Base-by-base conservation (phyloP, 2,113 vertebrate genomes). In the Pyxicephalus adspersus region DNA sequence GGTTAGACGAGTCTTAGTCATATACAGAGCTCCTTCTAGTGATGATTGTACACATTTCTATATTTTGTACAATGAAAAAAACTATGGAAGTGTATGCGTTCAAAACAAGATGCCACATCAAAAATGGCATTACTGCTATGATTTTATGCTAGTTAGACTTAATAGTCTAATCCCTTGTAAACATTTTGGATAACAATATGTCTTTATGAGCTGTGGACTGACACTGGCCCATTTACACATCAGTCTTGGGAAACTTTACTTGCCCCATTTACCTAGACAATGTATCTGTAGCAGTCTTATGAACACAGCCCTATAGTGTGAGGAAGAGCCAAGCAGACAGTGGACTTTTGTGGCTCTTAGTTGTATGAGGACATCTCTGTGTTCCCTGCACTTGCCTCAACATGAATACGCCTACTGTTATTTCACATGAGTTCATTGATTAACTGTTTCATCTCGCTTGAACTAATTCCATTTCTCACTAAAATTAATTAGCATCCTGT, bases 361-460 rank as follows among this genome's bases (percentile, higher is more conserved):
- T 25, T 54, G 19, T 64, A 19, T 64, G 63, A 81, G 68, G 79
- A 81, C 58, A 55, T 20, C 25, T 81, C 50, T 64, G 26, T 64
- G 78, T 73, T 73, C 77, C 68, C 68, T 57, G 60, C 79, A 64
- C 54, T 79, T 45, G 50, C 28, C 64, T 70, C 54, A 66, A 80
- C 78, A 80, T 80, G 78, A 81, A 81, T 81, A 73, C 58, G 22
- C 28, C 68, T 55, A 57, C 54, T 81, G 79, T 81, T 73, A 64
- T 23, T 81, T 81, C 60, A 81, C 68, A 81, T 81, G 79, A 81
- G 22, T 81, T 52, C 79, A 81, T 81, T 72, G 68, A 81, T 81
- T 81, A 81, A 81, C 79, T 29, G 26, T 81, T 81, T 81, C 68
- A 73, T 81, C 79, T 65, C 26, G 50, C 79, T 34, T 81, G 58